Evolutionary conservation across 2,888 invertebrate species (phyloP), one percentile per base, ranked within the genome.

Genomic region (Cephus pulcher): DNA sequence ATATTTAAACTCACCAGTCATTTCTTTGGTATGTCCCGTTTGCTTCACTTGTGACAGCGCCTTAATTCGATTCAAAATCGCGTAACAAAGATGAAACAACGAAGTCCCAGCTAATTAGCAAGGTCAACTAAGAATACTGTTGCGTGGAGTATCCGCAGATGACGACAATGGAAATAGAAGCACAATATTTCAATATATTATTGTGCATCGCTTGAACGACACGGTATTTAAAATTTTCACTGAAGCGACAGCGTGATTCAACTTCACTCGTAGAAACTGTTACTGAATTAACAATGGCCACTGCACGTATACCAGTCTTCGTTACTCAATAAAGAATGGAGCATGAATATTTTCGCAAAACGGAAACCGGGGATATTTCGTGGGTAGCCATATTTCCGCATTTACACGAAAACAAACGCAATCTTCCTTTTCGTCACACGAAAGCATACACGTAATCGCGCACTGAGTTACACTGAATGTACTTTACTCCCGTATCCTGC

Each of bases 1-100:
- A 80, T 81, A 78, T 82, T 79, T 78, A 82, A 77, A 81, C 82
- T 82, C 69, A 78, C 80, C 80, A 40, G 82, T 82, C 82, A 82
- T 83, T 74, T 80, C 73, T n/a, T 12, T 81, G 56, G 56, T 56
- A 56, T 56, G 56, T 56, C 9, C 0, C 56, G 56, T 56, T 56
- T 9, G 56, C 23, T 1, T 56, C 56, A 23, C 56, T 56, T 56
- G 56, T 56, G 56, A 56, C 56, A 56, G 56, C 56, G 23, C 56
- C 56, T 23, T 56, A 56, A 56, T 9, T 9, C 2, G 23, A 56
- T 56, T 56, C 9, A 56, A 56, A 56, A 56, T 56, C 56, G 2
- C 23, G 56, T 23, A 56, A 23, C 56, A 23, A 56, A 56, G 56
- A 56, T 9, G 56, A 56, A 56, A 56, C 23, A 56, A 23, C 23